A percentile compares a stretch with the other conserved stretches of the same genome.
Conservation (phyloP, 2,888 invertebrate species). For the Parapristionchus giblindavisi region DNA sequence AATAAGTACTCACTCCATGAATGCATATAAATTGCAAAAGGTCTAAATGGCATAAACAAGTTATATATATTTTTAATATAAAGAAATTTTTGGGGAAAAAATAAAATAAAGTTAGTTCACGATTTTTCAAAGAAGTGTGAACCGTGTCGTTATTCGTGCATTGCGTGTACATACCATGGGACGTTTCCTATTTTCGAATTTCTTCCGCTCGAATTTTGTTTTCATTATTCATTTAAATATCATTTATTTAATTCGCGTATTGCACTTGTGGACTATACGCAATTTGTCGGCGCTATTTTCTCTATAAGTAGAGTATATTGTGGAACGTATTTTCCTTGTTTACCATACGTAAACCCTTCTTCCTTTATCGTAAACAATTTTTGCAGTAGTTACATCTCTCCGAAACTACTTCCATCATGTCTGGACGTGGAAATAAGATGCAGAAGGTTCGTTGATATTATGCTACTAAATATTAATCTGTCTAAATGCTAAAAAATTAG, state of each 20-base stretch:
- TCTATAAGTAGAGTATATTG: too few species aligned
- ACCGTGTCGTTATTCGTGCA: neutral
- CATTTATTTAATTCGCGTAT: neutral
- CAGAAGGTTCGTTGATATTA: constrained; percentile 21
- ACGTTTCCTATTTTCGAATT: constrained; percentile 31
- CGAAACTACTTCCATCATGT: constrained; percentile 2
- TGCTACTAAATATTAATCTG: neutral
- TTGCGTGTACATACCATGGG: neutral
- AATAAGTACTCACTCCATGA: neutral
- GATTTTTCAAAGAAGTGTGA: neutral
- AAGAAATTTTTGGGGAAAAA: neutral
- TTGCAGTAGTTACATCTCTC: constrained; percentile 13
- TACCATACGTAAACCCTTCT: neutral
- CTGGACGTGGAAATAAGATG: constrained; percentile 36
- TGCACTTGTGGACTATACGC: neutral
- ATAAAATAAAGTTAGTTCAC: neutral
- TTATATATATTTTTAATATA: neutral
- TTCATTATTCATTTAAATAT: neutral
- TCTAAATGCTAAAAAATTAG: too few species aligned
- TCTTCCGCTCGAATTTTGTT: neutral
- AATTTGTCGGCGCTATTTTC: too few species aligned
- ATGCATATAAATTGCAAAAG: neutral
- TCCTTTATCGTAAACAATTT: neutral
- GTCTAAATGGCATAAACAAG: neutral
- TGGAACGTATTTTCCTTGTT: too few species aligned